Evolutionary conservation across 2,888 invertebrate genomes (phyloP), one percentile per base, ranked within the genome.

Genomic region (Metacarcinus magister): DNA sequence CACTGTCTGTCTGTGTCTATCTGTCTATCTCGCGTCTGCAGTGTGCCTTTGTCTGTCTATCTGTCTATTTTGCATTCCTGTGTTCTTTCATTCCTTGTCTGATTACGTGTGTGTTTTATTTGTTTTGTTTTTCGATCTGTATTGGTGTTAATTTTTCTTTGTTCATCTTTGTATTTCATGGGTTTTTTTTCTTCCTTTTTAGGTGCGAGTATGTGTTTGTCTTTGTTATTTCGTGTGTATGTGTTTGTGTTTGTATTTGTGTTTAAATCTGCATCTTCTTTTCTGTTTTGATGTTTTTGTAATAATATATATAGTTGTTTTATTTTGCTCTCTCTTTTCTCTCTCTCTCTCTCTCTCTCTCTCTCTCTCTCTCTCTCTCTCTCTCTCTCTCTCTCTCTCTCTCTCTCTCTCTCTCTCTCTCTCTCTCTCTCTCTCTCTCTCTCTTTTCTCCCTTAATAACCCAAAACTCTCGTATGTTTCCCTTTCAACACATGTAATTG

Each of bases 311-410:
- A 54, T 19, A 54, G 19, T 19, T 1, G 4, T n/a, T 67, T 39
- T n/a, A 2, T 44, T 46, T 16, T 54, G 28, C n/a, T 54, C n/a
- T 13, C n/a, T 23, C 23, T 23, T 54, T 44, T 92, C 92, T n/a
- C 28, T n/a, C 92, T 54, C 92, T 92, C 92, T 54, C 48, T 92
- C 92, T 92, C 60, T 48, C 60, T 92, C 54, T 48, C 54, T 92
- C 92, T 48, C 92, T 92, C 46, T 48, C 92, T 48, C 92, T 92
- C 92, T 92, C 92, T 44, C 91, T 91, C 91, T 91, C 44, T 44
- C 91, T 89, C 39, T 89, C 39, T 89, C 39, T 89, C 91, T 91
- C 43, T 91, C 91, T 91, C 43, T 91, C 91, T 91, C 43, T 91
- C 91, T 91, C 43, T 91, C 91, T 91, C 32, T 91, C 91, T 44